phyloP scores from a whole-genome alignment of 92 coral and sea anemone genomes.

The Parazoanthus darwini region DNA sequence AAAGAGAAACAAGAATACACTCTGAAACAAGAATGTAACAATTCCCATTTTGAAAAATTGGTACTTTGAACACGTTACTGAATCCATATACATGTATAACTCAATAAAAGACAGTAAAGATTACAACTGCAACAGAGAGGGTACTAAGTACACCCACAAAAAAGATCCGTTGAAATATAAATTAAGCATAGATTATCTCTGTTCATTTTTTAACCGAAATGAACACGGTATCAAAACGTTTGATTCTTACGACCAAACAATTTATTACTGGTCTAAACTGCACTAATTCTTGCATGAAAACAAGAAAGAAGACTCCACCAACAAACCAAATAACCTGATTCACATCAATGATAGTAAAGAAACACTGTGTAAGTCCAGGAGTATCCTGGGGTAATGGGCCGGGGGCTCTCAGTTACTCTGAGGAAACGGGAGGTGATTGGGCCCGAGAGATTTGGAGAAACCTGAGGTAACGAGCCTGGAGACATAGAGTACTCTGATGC shows the following conservation, averaged over 20 bases:
- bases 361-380: too few species aligned
- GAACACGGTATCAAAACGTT: background rate
- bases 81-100: background rate
- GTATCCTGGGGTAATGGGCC: too few species aligned
- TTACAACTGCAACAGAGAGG: background rate
- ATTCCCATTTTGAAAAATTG: too few species aligned
- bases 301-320: background rate
- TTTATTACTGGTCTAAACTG: background rate
- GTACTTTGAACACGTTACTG: background rate
- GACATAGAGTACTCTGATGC: too few species aligned
- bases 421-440: background rate
- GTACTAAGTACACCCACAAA: background rate
- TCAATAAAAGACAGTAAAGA: too few species aligned
- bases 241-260: too few species aligned
- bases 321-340: background rate
- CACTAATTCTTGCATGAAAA: background rate
- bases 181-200: too few species aligned
- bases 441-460: too few species aligned
- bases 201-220: background rate
- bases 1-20: background rate
- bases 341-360: too few species aligned
- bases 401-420: background rate
- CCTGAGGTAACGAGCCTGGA: too few species aligned
- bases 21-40: background rate
- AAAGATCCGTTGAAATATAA: too few species aligned